Conservation (phyloP, 2,888 invertebrate genomes). For the Rotaria magnacalcarata region DNA sequence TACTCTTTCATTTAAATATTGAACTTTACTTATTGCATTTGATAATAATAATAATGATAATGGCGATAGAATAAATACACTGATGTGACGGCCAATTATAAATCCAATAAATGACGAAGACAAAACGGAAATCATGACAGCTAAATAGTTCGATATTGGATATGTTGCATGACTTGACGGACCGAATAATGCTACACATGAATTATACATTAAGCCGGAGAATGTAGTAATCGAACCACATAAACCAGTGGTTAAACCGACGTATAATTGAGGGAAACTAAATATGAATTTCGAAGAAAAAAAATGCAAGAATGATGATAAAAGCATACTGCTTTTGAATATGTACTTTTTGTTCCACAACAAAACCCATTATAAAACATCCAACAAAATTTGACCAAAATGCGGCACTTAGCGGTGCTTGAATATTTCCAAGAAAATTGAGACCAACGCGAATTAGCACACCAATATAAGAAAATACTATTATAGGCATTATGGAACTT, state of each 20-base stretch:
- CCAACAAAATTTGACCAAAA: slow-evolving; percentile 28
- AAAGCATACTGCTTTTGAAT: background rate
- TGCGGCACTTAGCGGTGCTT: background rate
- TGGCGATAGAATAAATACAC: background rate
- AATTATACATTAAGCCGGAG: slow-evolving; percentile 18
- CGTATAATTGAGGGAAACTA: background rate
- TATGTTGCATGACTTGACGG: background rate
- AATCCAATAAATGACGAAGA: background rate
- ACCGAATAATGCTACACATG: background rate
- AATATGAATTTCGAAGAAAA: background rate
- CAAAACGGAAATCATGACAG: background rate
- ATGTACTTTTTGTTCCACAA: background rate
- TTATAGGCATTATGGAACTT: background rate
- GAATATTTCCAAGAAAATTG: background rate
- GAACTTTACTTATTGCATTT: background rate
- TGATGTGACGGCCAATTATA: background rate
- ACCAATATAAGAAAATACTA: background rate
- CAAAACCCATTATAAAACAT: background rate
- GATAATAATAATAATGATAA: too few species aligned
- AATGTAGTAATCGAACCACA: slow-evolving; percentile 21
- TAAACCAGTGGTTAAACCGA: slow-evolving; percentile 23
- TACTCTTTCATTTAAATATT: background rate
- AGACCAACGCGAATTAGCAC: background rate
- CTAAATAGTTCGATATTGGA: slow-evolving; percentile 10
- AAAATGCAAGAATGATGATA: too few species aligned